Conservation (phyloP, 2,113 vertebrate species). For the Mohoua ochrocephala region DNA sequence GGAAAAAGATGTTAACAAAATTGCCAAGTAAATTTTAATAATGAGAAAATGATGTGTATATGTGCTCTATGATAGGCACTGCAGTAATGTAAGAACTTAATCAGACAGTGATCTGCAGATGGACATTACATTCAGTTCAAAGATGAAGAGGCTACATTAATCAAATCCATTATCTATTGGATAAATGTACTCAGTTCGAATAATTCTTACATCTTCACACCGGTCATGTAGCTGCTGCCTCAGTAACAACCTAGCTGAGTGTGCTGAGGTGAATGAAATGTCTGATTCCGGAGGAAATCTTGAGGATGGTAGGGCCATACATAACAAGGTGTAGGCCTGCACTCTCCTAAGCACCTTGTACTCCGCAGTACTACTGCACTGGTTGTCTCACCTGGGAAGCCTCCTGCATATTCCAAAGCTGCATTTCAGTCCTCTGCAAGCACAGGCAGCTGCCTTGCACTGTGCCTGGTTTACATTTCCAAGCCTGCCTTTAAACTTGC, state of each 20-base stretch:
- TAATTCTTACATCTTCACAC: background rate
- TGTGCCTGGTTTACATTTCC: background rate
- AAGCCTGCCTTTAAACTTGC: background rate
- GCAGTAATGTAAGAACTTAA: background rate
- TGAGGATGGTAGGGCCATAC: background rate
- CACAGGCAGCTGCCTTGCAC: background rate
- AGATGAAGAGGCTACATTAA: background rate
- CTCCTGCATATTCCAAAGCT: background rate
- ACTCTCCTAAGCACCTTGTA: background rate
- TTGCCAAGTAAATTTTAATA: background rate
- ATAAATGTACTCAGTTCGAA: background rate
- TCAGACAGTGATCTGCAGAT: background rate
- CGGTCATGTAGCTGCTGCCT: background rate
- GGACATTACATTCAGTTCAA: background rate
- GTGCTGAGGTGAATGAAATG: fast-evolving
- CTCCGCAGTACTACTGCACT: background rate
- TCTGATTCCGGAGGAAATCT: background rate
- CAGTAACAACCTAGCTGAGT: background rate
- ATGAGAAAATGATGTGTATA: background rate
- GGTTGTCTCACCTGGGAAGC: background rate
- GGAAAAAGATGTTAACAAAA: background rate
- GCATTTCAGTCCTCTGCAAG: background rate
- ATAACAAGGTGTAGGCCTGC: background rate
- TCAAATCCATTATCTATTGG: background rate
- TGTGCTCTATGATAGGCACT: background rate